These are phyloP conservation scores for Drosophila multiciliata DNA, from an alignment of 2,888 invertebrate species.

Conservation along the genomic window DNA sequence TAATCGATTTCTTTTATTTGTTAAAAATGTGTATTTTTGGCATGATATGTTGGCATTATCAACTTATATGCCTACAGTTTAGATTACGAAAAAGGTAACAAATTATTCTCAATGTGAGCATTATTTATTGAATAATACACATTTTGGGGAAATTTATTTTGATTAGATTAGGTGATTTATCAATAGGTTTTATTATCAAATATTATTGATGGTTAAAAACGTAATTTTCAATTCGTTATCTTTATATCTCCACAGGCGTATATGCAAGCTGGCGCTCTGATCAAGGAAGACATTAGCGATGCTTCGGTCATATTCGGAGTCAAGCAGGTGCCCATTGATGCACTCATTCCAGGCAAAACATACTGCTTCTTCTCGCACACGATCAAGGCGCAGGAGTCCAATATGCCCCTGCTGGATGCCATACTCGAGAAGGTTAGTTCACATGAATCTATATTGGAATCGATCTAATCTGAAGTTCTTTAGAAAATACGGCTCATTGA, in stretches of 20 bases:
- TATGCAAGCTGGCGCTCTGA: slow-evolving; percentile 94
- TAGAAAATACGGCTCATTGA: slow-evolving; percentile 96
- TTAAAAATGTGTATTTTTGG: slow-evolving; percentile 4
- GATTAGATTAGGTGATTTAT: slow-evolving; percentile 50
- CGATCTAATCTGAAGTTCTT: background rate
- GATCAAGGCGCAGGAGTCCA: slow-evolving; percentile 99
- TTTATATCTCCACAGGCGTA: slow-evolving; percentile 88
- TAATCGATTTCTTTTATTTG: background rate
- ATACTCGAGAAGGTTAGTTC: slow-evolving; percentile 91
- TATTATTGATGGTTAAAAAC: background rate
- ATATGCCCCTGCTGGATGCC: slow-evolving; percentile 98
- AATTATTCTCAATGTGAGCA: slow-evolving; percentile 5
- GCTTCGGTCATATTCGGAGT: slow-evolving; percentile 99
- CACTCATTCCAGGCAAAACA: slow-evolving; percentile 97
- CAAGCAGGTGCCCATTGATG: slow-evolving; percentile 93
- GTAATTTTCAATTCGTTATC: background rate
- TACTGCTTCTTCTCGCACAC: slow-evolving; percentile 99
- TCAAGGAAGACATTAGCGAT: slow-evolving; percentile 98
- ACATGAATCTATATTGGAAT: background rate
- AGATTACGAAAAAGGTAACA: slow-evolving; percentile 11
- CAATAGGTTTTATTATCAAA: slow-evolving; percentile 42
- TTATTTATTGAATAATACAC: slow-evolving; percentile 5
- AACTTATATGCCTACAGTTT: background rate
- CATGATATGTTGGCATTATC: slow-evolving; percentile 22
- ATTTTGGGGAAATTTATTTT: background rate